These are phyloP conservation scores for Dasysyrphus albostriatus DNA, from an alignment of 2,888 invertebrate species.

Conservation along the genomic window DNA sequence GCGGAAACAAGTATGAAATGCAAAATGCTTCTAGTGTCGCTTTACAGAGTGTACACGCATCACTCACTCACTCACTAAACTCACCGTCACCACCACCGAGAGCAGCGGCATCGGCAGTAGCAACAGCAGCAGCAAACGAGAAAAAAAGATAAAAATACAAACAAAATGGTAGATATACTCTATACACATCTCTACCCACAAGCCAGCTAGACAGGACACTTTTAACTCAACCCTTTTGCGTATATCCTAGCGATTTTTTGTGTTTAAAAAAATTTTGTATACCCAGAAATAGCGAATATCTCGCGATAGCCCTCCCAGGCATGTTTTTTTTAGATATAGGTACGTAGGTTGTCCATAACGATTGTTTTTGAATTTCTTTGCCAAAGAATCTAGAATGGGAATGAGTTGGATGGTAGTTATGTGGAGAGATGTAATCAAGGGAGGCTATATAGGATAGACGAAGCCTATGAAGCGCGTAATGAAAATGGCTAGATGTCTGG, in stretches of 20 bases:
- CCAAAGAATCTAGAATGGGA: conserved; percentile 56
- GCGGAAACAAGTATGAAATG: conserved; percentile 62
- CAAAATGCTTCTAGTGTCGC: conserved; percentile 72
- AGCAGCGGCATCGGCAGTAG: not conserved
- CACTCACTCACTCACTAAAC: conserved; percentile 69
- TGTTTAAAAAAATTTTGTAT: conserved; percentile 27
- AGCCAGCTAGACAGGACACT: conserved; percentile 61
- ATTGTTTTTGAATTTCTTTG: conserved; percentile 71
- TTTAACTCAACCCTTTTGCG: conserved; percentile 64
- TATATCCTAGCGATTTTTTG: conserved; percentile 49
- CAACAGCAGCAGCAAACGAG: conserved; percentile 37
- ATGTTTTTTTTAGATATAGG: conserved; percentile 22
- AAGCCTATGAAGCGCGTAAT: conserved; percentile 75
- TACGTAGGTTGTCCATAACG: conserved; percentile 67
- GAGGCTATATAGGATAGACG: conserved; percentile 42
- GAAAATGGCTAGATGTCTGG: conserved; percentile 70
- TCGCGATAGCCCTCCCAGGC: conserved; percentile 63
- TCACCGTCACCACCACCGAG: not conserved
- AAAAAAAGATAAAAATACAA: conserved; percentile 66
- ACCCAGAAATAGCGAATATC: conserved; percentile 47
- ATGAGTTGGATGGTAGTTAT: conserved; percentile 37
- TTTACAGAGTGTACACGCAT: conserved; percentile 62
- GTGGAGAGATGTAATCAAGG: conserved; percentile 49
- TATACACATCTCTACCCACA: conserved; percentile 17
- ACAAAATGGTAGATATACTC: conserved; percentile 70